These are phyloP conservation scores for Dione vanillae DNA, from an alignment of 2,888 invertebrate genomes.

Conservation along the genomic window DNA sequence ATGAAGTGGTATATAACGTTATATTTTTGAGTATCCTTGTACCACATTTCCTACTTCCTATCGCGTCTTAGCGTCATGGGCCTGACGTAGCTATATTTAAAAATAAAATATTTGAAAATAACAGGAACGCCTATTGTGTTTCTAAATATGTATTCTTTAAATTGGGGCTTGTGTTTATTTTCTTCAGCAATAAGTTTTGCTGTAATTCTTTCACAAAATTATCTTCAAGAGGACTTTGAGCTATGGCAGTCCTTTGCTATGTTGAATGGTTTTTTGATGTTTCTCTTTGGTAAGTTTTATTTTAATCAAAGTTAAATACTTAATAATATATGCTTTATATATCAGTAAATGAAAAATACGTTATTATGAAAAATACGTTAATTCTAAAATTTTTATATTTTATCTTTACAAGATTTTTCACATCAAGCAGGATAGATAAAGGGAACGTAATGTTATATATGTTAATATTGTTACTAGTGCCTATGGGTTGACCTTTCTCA, in stretches of 20 bases:
- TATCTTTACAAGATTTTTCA: too few species aligned
- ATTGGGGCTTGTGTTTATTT: constrained; percentile 86
- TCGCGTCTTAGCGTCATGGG: constrained; percentile 89
- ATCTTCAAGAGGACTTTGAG: constrained; percentile 88
- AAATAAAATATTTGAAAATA: constrained; percentile 85
- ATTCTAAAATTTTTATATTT: too few species aligned
- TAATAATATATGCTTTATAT: too few species aligned
- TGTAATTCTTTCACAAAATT: constrained; percentile 88
- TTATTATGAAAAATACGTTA: too few species aligned
- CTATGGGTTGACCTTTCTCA: constrained; percentile 89
- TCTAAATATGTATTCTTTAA: constrained; percentile 85
- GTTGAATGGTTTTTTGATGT: constrained; percentile 89
- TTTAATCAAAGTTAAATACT: background rate
- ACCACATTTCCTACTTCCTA: constrained; percentile 88
- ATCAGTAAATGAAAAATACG: too few species aligned
- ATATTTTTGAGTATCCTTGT: constrained; percentile 89
- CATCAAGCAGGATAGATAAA: too few species aligned
- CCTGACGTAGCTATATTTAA: constrained; percentile 89
- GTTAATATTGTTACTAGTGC: too few species aligned
- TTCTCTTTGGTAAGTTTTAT: constrained; percentile 85
- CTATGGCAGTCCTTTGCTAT: constrained; percentile 90
- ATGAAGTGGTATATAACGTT: constrained; percentile 90
- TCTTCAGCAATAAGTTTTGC: constrained; percentile 87
- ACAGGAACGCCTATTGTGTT: constrained; percentile 87
- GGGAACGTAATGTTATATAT: too few species aligned